phyloP scores from a whole-genome alignment of 2,888 invertebrate species.

The Melieria crassipennis region DNA sequence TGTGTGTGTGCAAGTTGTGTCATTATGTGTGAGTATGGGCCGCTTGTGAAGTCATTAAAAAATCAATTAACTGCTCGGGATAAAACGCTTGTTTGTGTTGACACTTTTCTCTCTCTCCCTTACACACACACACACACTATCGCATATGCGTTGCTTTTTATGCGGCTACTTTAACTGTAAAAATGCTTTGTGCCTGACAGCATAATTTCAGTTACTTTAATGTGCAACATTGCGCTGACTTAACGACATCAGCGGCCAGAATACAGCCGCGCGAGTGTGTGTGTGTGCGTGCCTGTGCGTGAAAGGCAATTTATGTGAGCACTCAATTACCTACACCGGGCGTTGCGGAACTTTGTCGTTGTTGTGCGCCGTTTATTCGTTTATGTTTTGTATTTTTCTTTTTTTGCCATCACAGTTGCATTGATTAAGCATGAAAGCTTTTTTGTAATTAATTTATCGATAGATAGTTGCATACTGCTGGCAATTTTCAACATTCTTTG shows the following conservation, averaged over 20 bases:
- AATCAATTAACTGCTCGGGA: conserved; percentile 49
- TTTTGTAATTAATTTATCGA: no score
- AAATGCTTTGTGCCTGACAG: not conserved
- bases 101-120: conserved; percentile 16
- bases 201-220: conserved; percentile 24
- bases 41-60: conserved; percentile 49
- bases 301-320: conserved; percentile 9
- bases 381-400: no score
- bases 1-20: not conserved
- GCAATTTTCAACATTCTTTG: no score
- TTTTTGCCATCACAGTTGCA: no score
- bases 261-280: conserved; percentile 2
- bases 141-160: not conserved
- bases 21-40: conserved; percentile 33
- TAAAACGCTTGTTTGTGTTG: conserved; percentile 38
- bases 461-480: no score
- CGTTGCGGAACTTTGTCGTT: conserved; percentile 7
- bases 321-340: conserved; percentile 26
- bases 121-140: not conserved
- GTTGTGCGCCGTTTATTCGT: no score
- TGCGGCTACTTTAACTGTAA: not conserved
- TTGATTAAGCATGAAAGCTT: no score
- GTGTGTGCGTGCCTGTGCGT: conserved; percentile 11
- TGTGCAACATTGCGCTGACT: conserved; percentile 25
- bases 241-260: not conserved